These are phyloP conservation scores for Agelas oroides DNA, from an alignment of 37 sponge, comb jelly and placozoan species.

Conservation along the genomic window DNA sequence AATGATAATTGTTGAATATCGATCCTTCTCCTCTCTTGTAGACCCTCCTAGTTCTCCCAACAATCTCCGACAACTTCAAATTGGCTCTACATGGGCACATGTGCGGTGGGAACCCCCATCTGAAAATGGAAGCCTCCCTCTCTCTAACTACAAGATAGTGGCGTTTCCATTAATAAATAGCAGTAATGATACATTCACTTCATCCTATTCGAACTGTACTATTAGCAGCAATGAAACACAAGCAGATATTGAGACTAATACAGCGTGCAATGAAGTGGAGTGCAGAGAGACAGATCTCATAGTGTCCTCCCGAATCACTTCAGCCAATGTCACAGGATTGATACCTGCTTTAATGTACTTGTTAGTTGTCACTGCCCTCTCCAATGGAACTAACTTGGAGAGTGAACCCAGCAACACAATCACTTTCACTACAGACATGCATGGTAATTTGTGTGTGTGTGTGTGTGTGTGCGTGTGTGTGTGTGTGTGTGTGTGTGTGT, in stretches of 20 bases:
- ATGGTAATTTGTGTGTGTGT: no score
- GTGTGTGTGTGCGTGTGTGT: no score
- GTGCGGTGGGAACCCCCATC: constrained; percentile 11
- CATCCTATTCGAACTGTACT: no score
- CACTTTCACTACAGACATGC: background rate
- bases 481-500: no score
- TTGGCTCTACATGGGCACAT: constrained; percentile 17
- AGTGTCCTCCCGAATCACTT: background rate
- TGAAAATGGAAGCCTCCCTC: background rate
- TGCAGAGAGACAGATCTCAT: background rate
- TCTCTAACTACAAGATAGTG: background rate
- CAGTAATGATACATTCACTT: background rate
- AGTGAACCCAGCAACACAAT: constrained; percentile 5
- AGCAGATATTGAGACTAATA: background rate
- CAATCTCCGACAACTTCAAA: background rate
- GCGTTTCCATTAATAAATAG: background rate
- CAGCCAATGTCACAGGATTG: constrained; percentile 17
- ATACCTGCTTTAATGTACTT: constrained; percentile 4
- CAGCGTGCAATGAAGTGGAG: constrained; percentile 24
- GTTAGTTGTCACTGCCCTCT: background rate
- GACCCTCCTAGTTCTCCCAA: constrained; percentile 25
- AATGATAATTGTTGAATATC: no score
- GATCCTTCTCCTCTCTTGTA: background rate
- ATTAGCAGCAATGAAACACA: no score
- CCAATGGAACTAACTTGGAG: constrained; percentile 4